Conservation (phyloP, 2,797 vertebrate species). For the Triplophysa bombifrons region DNA sequence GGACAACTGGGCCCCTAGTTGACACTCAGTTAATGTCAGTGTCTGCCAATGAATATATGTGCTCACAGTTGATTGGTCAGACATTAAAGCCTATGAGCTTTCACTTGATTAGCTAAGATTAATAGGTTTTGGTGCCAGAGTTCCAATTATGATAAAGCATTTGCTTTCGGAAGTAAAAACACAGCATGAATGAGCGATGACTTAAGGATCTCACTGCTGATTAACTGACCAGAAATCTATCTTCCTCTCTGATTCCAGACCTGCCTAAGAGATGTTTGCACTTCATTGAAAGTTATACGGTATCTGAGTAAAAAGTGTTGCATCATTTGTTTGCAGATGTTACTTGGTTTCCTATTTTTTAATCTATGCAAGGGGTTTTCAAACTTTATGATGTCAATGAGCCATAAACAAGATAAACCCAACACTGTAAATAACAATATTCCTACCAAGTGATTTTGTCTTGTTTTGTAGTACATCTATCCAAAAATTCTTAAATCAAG, state of each 20-base stretch:
- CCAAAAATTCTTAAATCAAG: too few relatives aligned
- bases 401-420: too few relatives aligned
- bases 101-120: constrained; percentile 48
- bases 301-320: neutral
- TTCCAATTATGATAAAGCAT: constrained; percentile 34
- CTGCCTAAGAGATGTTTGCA: neutral
- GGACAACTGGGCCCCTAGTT: constrained; percentile 5
- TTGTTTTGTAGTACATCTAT: too few relatives aligned
- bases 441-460: too few relatives aligned
- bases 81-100: constrained; percentile 35
- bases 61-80: constrained; percentile 35
- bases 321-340: constrained; percentile 15
- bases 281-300: neutral
- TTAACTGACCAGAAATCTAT: constrained; percentile 21
- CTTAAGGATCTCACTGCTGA: constrained; percentile 24
- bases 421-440: too few relatives aligned
- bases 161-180: neutral
- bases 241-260: neutral
- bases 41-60: constrained; percentile 25
- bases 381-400: too few relatives aligned
- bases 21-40: constrained; percentile 42
- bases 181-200: constrained; percentile 16
- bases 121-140: constrained; percentile 27
- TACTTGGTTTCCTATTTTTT: too few relatives aligned
- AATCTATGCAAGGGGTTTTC: too few relatives aligned